A percentile compares a stretch with the other conserved stretches of the same genome.
These are phyloP conservation scores for Neocloeon triangulifer DNA, from an alignment of 1,140 invertebrate species.

Conservation along the genomic window DNA sequence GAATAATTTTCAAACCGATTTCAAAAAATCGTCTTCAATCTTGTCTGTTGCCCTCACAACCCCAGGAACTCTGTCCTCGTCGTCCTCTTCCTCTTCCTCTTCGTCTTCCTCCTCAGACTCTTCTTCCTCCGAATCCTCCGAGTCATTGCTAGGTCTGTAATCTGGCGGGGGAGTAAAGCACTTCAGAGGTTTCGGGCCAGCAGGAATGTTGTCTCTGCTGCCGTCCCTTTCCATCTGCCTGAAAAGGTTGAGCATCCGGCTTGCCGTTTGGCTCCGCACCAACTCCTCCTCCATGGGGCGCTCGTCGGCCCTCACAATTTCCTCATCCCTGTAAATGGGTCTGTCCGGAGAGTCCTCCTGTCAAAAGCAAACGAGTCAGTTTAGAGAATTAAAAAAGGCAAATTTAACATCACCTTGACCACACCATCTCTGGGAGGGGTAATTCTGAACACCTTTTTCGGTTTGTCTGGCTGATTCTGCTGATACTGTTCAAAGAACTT, in stretches of 20 bases:
- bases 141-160: conserved; percentile 26
- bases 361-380: conserved; percentile 5
- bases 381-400: background rate
- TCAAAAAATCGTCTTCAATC: conserved; percentile 32
- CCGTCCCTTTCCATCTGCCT: conserved; percentile 60
- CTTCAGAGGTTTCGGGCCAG: conserved; percentile 58
- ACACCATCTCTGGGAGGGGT: conserved; percentile 58
- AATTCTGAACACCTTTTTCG: conserved; percentile 56
- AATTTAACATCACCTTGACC: conserved; percentile 24
- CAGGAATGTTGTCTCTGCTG: conserved; percentile 27
- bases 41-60: conserved; percentile 29
- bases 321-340: conserved; percentile 52
- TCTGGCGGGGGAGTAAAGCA: conserved; percentile 72
- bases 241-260: conserved; percentile 66
- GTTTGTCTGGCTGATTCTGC: too few species aligned
- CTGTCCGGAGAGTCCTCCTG: conserved; percentile 43
- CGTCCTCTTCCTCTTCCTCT: conserved; percentile 12
- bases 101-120: conserved; percentile 27
- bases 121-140: conserved; percentile 24
- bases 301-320: conserved; percentile 41
- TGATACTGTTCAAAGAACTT: conserved; percentile 79
- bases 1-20: conserved; percentile 17
- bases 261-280: conserved; percentile 46
- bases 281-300: conserved; percentile 25
- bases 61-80: conserved; percentile 22